Conservation (phyloP, 2,113 vertebrate genomes). For the Craseonycteris thonglongyai region DNA sequence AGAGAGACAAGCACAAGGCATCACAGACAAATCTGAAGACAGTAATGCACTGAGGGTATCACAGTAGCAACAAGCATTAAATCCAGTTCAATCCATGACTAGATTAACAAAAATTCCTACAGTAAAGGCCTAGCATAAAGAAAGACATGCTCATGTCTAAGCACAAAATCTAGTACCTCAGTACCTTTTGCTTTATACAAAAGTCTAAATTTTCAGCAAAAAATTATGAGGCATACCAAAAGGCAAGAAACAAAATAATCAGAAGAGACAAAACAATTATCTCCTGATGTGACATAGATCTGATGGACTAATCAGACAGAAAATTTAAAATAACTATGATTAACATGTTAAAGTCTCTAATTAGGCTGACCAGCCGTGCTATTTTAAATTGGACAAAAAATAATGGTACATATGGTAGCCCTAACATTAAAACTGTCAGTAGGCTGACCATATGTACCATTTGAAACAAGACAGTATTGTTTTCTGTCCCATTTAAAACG, state of each 20-base stretch:
- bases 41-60: too few relatives aligned
- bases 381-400: too few relatives aligned
- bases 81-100: neutral
- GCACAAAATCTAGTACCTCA: neutral
- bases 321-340: neutral
- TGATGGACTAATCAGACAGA: neutral
- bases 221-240: neutral
- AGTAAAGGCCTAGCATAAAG: neutral
- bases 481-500: too few relatives aligned
- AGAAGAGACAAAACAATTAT: neutral
- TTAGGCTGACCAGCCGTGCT: too few relatives aligned
- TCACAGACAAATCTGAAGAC: neutral
- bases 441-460: too few relatives aligned
- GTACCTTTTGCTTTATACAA: neutral
- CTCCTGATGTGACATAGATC: neutral
- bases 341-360: neutral
- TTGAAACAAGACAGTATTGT: too few relatives aligned
- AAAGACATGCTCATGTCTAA: neutral
- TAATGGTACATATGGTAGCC: too few relatives aligned
- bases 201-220: neutral
- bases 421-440: too few relatives aligned
- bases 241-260: neutral
- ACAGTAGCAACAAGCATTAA: neutral
- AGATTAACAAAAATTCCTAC: neutral
- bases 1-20: neutral